Conservation (phyloP, 30 jellyfish, hydroid and myxozoan species). For the Calvadosia cruxmelitensis region DNA sequence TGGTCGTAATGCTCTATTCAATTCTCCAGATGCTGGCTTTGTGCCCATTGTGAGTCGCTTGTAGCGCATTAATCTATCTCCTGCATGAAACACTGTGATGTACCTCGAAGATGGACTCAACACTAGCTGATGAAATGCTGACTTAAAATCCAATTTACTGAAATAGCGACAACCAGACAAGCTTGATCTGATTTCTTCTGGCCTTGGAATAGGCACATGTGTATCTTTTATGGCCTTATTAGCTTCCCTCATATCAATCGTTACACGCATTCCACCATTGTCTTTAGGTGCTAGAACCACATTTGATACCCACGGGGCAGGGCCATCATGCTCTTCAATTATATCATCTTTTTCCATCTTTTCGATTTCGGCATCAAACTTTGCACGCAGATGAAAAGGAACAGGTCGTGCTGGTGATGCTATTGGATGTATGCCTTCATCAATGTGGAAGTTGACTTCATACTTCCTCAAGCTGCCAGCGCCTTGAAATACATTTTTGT, state of each 20-base stretch:
- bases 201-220: conserved; percentile 29
- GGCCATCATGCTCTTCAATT: conserved; percentile 30
- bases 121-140: conserved; percentile 46
- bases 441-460: conserved; percentile 4
- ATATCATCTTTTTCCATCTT: conserved; percentile 27
- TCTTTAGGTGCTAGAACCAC: conserved; percentile 38
- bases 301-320: conserved; percentile 53
- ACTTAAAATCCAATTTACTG: conserved; percentile 36
- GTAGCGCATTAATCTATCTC: conserved; percentile 26
- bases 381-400: conserved; percentile 17
- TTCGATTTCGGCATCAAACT: conserved; percentile 15
- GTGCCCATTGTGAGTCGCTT: conserved; percentile 45
- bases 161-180: conserved; percentile 22
- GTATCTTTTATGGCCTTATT: conserved; percentile 18
- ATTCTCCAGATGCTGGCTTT: conserved; percentile 43
- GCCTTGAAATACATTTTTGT: conserved; percentile 13
- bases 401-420: conserved; percentile 22
- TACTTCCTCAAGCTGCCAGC: conserved; percentile 9
- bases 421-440: conserved; percentile 1
- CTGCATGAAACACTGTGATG: conserved; percentile 54
- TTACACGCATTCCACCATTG: conserved; percentile 25
- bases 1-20: conserved; percentile 31
- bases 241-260: conserved; percentile 22
- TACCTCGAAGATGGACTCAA: conserved; percentile 26
- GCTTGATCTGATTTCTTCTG: conserved; percentile 34